Conservation (phyloP, 2,888 invertebrate species). For the Drosophila nr. fundita region DNA sequence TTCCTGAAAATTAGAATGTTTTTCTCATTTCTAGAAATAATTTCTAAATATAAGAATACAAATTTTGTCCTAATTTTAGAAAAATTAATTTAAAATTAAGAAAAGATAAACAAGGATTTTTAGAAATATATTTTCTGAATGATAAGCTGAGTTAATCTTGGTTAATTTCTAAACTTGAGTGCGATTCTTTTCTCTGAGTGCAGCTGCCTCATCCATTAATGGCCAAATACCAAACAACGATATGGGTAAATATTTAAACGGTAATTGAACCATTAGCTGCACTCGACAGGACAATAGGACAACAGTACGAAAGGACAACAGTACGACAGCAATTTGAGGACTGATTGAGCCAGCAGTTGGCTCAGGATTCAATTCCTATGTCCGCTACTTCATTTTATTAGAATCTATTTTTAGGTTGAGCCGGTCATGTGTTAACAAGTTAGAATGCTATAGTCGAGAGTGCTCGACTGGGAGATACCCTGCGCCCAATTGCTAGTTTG, state of each 20-base stretch:
- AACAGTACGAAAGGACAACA: neutral
- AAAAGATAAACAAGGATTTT: too few species aligned
- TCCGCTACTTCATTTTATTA: constrained; percentile 46
- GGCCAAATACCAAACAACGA: constrained; percentile 24
- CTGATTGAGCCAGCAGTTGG: constrained; percentile 43
- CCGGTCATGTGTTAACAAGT: constrained; percentile 36
- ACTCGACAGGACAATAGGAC: constrained; percentile 3
- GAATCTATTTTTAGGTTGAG: constrained; percentile 46
- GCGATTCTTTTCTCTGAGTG: neutral
- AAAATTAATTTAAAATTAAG: neutral
- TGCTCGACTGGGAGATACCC: neutral
- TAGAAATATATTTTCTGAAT: neutral
- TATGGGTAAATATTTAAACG: constrained; percentile 58
- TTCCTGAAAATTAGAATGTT: neutral
- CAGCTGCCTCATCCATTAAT: neutral
- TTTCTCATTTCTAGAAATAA: too few species aligned
- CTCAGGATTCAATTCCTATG: constrained; percentile 12
- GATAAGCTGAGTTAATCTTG: neutral
- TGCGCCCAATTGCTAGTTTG: neutral
- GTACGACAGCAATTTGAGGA: constrained; percentile 28
- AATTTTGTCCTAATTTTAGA: too few species aligned
- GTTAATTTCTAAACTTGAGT: neutral
- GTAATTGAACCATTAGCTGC: constrained; percentile 51
- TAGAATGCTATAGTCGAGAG: neutral
- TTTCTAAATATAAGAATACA: too few species aligned